These are phyloP conservation scores for Anaspis maculata DNA, from an alignment of 2,888 invertebrate species.

Conservation along the genomic window DNA sequence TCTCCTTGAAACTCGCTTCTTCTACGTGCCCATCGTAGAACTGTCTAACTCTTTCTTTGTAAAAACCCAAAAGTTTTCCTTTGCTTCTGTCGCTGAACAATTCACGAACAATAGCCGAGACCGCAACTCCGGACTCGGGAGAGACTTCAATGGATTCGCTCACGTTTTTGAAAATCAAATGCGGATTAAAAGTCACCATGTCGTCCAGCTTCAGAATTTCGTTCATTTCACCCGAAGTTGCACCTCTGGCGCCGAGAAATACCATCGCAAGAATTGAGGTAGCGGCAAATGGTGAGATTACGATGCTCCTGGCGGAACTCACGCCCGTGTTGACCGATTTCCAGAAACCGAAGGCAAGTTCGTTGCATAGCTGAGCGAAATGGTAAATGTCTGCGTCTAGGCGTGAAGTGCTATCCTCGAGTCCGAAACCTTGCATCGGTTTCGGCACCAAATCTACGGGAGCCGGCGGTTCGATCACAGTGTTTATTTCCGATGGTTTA, in stretches of 20 bases:
- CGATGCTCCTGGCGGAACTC: conserved; percentile 67
- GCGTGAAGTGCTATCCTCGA: conserved; percentile 66
- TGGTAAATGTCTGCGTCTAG: conserved; percentile 68
- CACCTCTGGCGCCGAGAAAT: conserved; percentile 77
- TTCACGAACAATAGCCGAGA: conserved; percentile 73
- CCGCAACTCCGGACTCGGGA: conserved; percentile 60
- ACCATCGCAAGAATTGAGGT: conserved; percentile 86
- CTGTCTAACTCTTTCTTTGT: conserved; percentile 79
- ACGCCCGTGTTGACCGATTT: conserved; percentile 60
- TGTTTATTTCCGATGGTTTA: too few relatives aligned
- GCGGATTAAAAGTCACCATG: conserved; percentile 85
- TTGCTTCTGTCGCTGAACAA: conserved; percentile 75
- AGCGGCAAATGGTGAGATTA: conserved; percentile 76
- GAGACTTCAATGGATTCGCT: conserved; percentile 69
- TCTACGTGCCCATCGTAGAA: conserved; percentile 83
- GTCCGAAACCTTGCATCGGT: conserved; percentile 54
- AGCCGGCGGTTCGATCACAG: conserved; percentile 25
- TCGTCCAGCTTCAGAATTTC: conserved; percentile 77
- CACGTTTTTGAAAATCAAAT: conserved; percentile 76
- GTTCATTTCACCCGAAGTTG: conserved; percentile 86
- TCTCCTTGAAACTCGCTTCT: conserved; percentile 73
- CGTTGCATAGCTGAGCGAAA: conserved; percentile 74
- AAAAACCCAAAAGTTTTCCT: conserved; percentile 75
- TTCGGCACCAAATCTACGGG: conserved; percentile 48
- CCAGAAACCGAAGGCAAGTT: conserved; percentile 80